Evolutionary conservation across 1,140 invertebrate species (phyloP).

Genomic region (Drosophila pruinosa): DNA sequence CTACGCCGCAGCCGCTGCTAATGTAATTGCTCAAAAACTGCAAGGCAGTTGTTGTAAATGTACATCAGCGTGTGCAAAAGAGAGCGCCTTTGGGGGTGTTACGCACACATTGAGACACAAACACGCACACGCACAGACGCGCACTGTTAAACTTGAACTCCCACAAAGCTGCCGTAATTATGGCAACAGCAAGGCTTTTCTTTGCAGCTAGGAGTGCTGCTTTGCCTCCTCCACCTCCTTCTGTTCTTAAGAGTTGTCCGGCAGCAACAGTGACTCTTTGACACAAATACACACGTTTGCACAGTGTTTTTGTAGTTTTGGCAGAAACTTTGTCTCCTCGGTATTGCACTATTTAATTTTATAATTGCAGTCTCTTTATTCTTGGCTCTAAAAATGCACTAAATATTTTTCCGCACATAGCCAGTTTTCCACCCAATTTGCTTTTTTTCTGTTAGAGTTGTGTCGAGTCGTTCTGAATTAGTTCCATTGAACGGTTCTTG

Average conservation of each 20-base stretch:
- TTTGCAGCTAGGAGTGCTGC: slow-evolving; percentile 41
- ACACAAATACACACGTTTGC: slow-evolving; percentile 10
- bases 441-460: no score
- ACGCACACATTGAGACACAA: slow-evolving; percentile 47
- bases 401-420: no score
- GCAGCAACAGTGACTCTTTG: slow-evolving; percentile 26
- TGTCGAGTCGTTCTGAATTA: no score
- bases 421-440: no score
- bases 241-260: slow-evolving; percentile 21
- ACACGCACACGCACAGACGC: slow-evolving; percentile 25
- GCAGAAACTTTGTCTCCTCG: slow-evolving; percentile 4
- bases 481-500: no score
- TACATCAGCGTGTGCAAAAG: slow-evolving; percentile 32
- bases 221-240: slow-evolving; percentile 17
- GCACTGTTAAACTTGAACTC: slow-evolving; percentile 67
- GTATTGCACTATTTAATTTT: slow-evolving; percentile 5
- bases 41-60: slow-evolving; percentile 15
- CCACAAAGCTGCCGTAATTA: slow-evolving; percentile 73
- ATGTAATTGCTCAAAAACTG: slow-evolving; percentile 12
- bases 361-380: slow-evolving; percentile 17
- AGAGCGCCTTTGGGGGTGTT: slow-evolving; percentile 67
- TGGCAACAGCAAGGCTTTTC: slow-evolving; percentile 48
- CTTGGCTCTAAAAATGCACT: slow-evolving; percentile 12
- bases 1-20: neutral
- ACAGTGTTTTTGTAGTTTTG: slow-evolving; percentile 1